Evolutionary conservation across 2,113 vertebrate species (phyloP), one percentile per base, ranked within the genome.

Genomic region (Dipodomys stephensi): DNA sequence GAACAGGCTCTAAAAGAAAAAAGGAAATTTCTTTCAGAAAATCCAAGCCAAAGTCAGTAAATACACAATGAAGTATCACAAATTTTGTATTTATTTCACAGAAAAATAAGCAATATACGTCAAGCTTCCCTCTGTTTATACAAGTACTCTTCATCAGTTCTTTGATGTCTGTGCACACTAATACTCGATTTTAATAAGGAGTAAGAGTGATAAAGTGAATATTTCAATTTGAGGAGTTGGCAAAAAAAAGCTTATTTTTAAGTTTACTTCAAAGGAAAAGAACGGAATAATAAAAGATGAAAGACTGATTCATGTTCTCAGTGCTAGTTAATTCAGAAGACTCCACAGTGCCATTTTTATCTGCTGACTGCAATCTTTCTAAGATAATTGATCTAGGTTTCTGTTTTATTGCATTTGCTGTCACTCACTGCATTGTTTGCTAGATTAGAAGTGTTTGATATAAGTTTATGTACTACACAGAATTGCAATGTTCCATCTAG

Each of bases 221-320:
- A 94, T 96, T 96, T 96, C 92, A 95, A 96, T 97, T 94, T 86
- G 71, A 94, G 57, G 49, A 95, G 90, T 95, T 97, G 94, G 88
- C 86, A n/a, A 94, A 97, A 95, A 39, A 95, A 97, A 96, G 76
- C 95, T 97, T 96, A 94, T 96, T 96, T 97, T 96, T 97, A 94
- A 92, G 76, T 97, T 96, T 92, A 96, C 88, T 96, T 97, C 93
- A 96, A 97, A 97, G 92, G 82, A 92, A 94, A 95, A 90, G 83
- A 83, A 95, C 94, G 79, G 96, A 97, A 96, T 97, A 96, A 95
- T 96, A 92, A 95, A 96, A 96, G 96, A 95, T 97, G 93, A 97
- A 97, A 97, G 97, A 93, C 90, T 72, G 78, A 95, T 94, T 90
- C 11, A 80, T 93, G 87, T 73, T 93, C 86, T 90, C 71, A 0